Conservation (phyloP, 2,797 vertebrate species). For the Cyprinodon diabolis region DNA sequence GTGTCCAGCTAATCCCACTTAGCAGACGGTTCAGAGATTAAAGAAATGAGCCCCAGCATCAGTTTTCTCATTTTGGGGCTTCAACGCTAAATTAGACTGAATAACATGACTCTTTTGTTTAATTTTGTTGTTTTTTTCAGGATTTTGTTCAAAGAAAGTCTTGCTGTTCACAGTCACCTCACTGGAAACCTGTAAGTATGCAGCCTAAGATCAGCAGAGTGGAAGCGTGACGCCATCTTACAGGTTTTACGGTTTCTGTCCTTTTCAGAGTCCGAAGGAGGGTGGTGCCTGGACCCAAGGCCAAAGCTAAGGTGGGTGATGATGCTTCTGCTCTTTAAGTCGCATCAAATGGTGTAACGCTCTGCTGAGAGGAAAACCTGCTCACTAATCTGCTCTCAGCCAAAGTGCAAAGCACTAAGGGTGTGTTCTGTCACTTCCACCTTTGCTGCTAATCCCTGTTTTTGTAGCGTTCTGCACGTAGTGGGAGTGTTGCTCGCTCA, state of each 20-base stretch:
- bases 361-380: no score
- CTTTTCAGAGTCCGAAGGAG: conserved; percentile 89
- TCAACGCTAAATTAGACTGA: no score
- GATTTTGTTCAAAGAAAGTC: conserved; percentile 97
- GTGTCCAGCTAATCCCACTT: neutral
- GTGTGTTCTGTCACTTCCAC: neutral
- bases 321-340: neutral
- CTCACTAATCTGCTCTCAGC: no score
- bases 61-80: neutral
- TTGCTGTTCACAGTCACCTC: conserved; percentile 93
- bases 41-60: neutral
- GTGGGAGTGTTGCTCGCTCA: neutral
- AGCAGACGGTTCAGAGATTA: neutral
- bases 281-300: conserved; percentile 89
- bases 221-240: neutral
- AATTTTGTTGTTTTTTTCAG: conserved; percentile 69
- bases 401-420: no score
- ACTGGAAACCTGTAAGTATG: conserved; percentile 94
- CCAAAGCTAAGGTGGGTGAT: conserved; percentile 89
- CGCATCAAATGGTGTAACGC: no score
- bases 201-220: conserved; percentile 5
- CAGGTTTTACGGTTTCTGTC: conserved; percentile 27
- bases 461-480: neutral
- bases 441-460: neutral
- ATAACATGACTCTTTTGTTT: no score